These are phyloP conservation scores for Benitochromis conjunctus DNA, from an alignment of 2,113 vertebrate species.

Conservation along the genomic window DNA sequence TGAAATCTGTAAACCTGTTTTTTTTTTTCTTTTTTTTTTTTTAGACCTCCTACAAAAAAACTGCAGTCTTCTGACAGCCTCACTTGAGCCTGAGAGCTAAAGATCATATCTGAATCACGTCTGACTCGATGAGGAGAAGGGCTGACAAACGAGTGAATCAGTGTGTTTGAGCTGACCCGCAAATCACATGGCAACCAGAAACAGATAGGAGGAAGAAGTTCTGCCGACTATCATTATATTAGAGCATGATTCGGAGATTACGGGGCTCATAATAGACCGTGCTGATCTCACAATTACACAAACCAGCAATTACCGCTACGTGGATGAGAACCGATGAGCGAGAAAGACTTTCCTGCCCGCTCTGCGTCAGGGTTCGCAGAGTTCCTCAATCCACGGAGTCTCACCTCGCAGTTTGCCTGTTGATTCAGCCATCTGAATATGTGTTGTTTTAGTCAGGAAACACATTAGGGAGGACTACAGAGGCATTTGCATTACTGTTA, in stretches of 20 bases:
- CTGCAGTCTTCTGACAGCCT: not conserved
- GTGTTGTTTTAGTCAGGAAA: not conserved
- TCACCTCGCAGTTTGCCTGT: not conserved
- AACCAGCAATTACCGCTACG: slow-evolving; percentile 23
- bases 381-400: not conserved
- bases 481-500: slow-evolving; percentile 26
- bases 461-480: not conserved
- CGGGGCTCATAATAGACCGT: not conserved
- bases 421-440: not conserved
- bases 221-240: slow-evolving; percentile 24
- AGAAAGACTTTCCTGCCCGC: not conserved
- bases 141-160: not conserved
- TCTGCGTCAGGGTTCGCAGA: not conserved
- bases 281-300: slow-evolving; percentile 17
- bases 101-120: not conserved
- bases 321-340: not conserved
- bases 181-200: slow-evolving; percentile 20
- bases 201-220: not conserved
- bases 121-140: not conserved
- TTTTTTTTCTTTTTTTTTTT: not conserved
- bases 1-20: not conserved
- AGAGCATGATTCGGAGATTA: slow-evolving; percentile 28
- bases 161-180: not conserved
- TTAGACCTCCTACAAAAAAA: not conserved
- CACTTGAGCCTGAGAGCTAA: not conserved